Base-by-base conservation (phyloP, 2,888 invertebrate genomes). In the Apodemia mormo region DNA sequence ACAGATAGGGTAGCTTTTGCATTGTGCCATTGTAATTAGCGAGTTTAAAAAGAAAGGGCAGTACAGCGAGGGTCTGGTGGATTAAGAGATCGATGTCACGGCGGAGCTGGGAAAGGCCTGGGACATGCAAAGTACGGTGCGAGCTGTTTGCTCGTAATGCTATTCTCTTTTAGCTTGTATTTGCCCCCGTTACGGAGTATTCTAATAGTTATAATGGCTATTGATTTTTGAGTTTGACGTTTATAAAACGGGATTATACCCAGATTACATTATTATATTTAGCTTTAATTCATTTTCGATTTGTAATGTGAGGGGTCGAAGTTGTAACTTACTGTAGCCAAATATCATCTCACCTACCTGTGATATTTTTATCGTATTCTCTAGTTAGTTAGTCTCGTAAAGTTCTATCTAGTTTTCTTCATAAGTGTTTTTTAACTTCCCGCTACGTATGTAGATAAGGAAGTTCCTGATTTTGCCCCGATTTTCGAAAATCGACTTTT, bases 21-120 rank as follows among this genome's bases (percentile, higher is more conserved):
- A 9, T 58, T 10, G 29, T 3, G 29, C 30, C 30, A 29, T 58
- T 58, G 73, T 76, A 79, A 81, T 80, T 80, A 80, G 79, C 71
- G 71, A 73, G 72, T 71, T 68, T 70, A 72, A 74, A 76, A 76
- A 73, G 74, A 73, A 70, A 76, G 76, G 73, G 74, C 73, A 70
- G 77, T 74, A 75, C 49, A 49, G 49, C 49, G 78, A 77, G 77
- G 71, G 72, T 71, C 68, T 64, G 70, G 70, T 68, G 85, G 87
- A 87, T 88, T 87, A 88, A 77, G 67, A 80, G 86, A 86, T 87
- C 82, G 81, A 85, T 85, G 87, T 75, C 75, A 73, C 70, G 73
- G 69, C 73, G 65, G 58, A 64, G 73, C 69, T 67, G 52, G 40
- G 69, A 71, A 65, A 56, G 69, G 45, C 69, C 45, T 45, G 45